A percentile compares a stretch with the other conserved stretches of the same genome.
Conservation (phyloP, 2,888 invertebrate genomes). For the Diaphora mendica region DNA sequence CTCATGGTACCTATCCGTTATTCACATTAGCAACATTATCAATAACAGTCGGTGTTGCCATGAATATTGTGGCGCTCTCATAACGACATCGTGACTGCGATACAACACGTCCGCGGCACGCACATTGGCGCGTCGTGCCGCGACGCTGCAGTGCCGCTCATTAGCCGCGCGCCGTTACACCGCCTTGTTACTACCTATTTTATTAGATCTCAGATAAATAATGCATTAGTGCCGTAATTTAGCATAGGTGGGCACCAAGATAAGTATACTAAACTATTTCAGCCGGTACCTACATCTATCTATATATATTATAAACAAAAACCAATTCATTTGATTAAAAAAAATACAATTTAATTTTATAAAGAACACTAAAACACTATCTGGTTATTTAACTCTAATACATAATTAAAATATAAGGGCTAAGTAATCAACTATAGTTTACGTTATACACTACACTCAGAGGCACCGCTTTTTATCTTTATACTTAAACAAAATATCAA, state of each 20-base stretch:
- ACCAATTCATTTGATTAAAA: too few species aligned
- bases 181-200: slow-evolving; percentile 41
- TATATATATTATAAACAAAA: too few species aligned
- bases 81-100: slow-evolving; percentile 41
- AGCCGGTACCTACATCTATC: slow-evolving; percentile 7
- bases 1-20: slow-evolving; percentile 5
- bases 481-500: too few species aligned
- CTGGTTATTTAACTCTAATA: too few species aligned
- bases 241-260: slow-evolving; percentile 9
- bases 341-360: too few species aligned
- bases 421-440: too few species aligned
- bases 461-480: too few species aligned
- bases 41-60: slow-evolving; percentile 24
- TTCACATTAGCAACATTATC: slow-evolving; percentile 21
- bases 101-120: slow-evolving; percentile 27
- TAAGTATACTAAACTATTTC: slow-evolving; percentile 7
- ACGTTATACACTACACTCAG: too few species aligned
- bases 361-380: too few species aligned
- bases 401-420: too few species aligned
- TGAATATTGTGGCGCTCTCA: slow-evolving; percentile 19
- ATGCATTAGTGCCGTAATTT: slow-evolving; percentile 34
- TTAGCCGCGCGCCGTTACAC: slow-evolving; percentile 41
- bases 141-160: slow-evolving; percentile 31
- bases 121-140: slow-evolving; percentile 30
- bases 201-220: slow-evolving; percentile 48